Base-by-base conservation (phyloP, 2,113 vertebrate genomes). In the Phalacrocorax aristotelis region DNA sequence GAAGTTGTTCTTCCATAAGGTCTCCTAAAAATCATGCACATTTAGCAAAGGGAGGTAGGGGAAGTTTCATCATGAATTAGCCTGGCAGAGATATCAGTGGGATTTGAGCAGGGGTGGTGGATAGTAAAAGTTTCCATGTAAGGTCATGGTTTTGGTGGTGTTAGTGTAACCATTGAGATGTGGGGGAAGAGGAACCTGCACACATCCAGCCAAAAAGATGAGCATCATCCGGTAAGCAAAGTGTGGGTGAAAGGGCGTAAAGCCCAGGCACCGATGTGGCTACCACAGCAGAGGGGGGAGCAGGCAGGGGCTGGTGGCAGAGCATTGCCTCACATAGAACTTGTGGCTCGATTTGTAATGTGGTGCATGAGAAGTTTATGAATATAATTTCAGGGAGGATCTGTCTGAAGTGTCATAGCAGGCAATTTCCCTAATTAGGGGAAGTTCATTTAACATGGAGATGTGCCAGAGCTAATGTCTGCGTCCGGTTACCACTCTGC, bases 381-480 rank as follows among this genome's bases (percentile, higher is more conserved):
- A 68, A 49, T 44, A 14, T 57, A 66, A 54, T 89, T 94, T 85
- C 81, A 76, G 76, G 55, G 70, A 90, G 34, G 77, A 60, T 87
- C 66, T 69, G 32, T 46, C 83, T 87, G 91, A 94, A 87, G 62
- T 36, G 90, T 76, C 36, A 85, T 77, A 34, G 22, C 36, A 69
- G 72, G 57, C 51, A 77, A 93, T 91, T 77, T 81, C 61, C 42
- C 79, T 80, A 90, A 93, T 83, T 77, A 93, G 42, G 17, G 58
- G 92, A 94, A 94, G 87, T 90, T 92, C 62, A 74, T 94, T 94
- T 94, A 70, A 72, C 34, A 2, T 65, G 96, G 85, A 92, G 78
- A 54, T 22, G 65, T 61, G 87, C 84, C 93, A 94, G 78, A 76
- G 62, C 76, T 85, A 32, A 81, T 83, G 76, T 76, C 58, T 77